These are phyloP conservation scores for Trisateles emortualis DNA, from an alignment of 2,888 invertebrate genomes.

Conservation along the genomic window DNA sequence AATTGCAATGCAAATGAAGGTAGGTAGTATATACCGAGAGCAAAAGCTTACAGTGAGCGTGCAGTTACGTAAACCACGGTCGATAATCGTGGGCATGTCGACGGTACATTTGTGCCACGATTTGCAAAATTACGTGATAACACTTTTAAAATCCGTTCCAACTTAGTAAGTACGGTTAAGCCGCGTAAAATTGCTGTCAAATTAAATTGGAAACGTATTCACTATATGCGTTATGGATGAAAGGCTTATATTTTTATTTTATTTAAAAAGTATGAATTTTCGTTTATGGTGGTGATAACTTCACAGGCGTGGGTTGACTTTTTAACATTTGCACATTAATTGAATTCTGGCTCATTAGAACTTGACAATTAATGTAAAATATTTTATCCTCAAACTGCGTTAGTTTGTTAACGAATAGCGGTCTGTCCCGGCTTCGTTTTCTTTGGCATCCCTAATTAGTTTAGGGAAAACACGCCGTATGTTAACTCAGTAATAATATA, in stretches of 20 bases:
- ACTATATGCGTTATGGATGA: neutral
- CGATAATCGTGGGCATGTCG: constrained; percentile 39
- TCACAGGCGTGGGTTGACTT: too few species aligned
- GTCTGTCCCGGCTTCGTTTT: too few species aligned
- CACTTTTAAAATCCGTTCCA: constrained; percentile 31
- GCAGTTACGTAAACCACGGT: constrained; percentile 49
- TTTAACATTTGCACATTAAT: too few species aligned
- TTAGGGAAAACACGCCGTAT: too few species aligned
- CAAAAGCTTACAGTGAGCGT: constrained; percentile 36
- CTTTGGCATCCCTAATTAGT: too few species aligned
- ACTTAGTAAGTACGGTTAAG: constrained; percentile 15
- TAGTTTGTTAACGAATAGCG: too few species aligned
- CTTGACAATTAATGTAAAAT: too few species aligned
- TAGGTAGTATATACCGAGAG: constrained; percentile 20
- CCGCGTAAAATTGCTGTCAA: constrained; percentile 11
- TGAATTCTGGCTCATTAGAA: too few species aligned
- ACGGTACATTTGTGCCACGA: constrained; percentile 31
- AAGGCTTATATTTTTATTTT: neutral
- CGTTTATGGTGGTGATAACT: neutral
- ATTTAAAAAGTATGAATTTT: neutral
- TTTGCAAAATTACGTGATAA: constrained; percentile 35
- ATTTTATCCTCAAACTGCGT: too few species aligned
- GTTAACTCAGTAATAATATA: too few species aligned
- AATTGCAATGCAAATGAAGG: constrained; percentile 44
- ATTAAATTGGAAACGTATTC: constrained; percentile 8